Conservation (phyloP, 2,888 invertebrate species). For the Lithophane semibrunnea region DNA sequence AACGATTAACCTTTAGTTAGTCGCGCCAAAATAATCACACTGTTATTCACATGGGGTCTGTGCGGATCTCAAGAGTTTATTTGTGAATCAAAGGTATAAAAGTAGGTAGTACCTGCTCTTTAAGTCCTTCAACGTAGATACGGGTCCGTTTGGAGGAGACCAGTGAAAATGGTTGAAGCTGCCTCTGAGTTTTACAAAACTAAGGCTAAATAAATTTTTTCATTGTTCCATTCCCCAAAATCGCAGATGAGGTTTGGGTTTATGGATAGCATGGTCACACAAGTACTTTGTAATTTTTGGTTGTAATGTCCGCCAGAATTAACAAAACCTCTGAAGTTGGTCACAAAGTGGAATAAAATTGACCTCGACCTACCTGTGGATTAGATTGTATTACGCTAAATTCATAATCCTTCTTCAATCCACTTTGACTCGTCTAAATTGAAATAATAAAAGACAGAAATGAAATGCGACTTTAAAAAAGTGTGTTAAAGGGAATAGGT, state of each 20-base stretch:
- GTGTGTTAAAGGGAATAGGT: constrained; percentile 62
- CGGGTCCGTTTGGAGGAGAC: not conserved
- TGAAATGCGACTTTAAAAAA: constrained; percentile 52
- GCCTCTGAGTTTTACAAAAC: not conserved
- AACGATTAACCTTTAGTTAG: too few relatives aligned
- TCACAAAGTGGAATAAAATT: constrained; percentile 30
- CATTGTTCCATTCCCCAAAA: not conserved
- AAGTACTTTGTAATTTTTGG: not conserved
- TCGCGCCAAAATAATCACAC: too few relatives aligned
- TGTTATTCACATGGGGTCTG: too few relatives aligned
- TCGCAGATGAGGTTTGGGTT: not conserved
- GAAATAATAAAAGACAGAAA: constrained; percentile 54
- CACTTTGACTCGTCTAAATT: constrained; percentile 49
- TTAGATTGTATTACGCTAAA: constrained; percentile 37
- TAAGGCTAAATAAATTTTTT: not conserved
- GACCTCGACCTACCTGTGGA: constrained; percentile 4
- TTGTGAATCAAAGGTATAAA: too few relatives aligned
- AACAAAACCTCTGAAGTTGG: constrained; percentile 19
- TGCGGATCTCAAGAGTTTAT: too few relatives aligned
- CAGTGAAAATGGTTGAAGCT: not conserved
- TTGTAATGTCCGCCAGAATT: not conserved
- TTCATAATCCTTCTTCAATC: constrained; percentile 38
- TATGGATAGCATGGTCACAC: not conserved
- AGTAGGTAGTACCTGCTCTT: too few relatives aligned
- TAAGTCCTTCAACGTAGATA: too few relatives aligned